Evolutionary conservation across 2,888 invertebrate genomes (phyloP), one percentile per base, ranked within the genome.

Genomic region (Cabera pusaria): DNA sequence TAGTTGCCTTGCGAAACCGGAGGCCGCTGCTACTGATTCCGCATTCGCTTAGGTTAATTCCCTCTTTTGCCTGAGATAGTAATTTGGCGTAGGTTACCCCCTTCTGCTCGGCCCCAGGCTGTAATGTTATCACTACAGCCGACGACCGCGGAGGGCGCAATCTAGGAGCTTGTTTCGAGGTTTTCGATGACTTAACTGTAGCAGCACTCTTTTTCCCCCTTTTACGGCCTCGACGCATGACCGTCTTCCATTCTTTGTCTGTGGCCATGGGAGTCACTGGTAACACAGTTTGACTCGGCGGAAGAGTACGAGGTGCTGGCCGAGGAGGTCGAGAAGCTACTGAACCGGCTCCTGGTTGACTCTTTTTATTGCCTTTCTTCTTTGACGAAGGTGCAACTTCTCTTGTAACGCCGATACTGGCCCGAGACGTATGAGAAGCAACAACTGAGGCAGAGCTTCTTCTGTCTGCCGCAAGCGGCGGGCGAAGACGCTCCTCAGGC

Each of bases 71-170:
- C 6, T 5, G 0, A 0, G 19, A 1, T 3, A 55, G 4, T 0
- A 41, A 24, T 0, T 35, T 16, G 0, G 36, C 28, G 6, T 49
- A 52, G 0, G 43, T 29, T 0, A 34, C 6, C 0, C 51, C 52
- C 0, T 6, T 24, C 4, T 41, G 27, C 7, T 17, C 9, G 0
- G 41, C 56, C 5, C 20, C 44, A 1, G 46, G 42, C 22, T 20
- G 28, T 3, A 54, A 14, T 0, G 44, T 40, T 0, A 55, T 23
- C 1, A 44, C 24, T 3, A 53, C 40, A 3, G 50, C 52, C 1
- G 48, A 9, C 0, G 49, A 29, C 0, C 20, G 18, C 1, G 52
- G 51, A 1, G n/a, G 18, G 2, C 20, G 19, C 4, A 37, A 18
- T 1, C 12, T 29, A 0, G 29, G 29, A n/a, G 4, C 21, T 5